Base-by-base conservation (phyloP, 1,140 invertebrate species). In the Monomorium pharaonis region DNA sequence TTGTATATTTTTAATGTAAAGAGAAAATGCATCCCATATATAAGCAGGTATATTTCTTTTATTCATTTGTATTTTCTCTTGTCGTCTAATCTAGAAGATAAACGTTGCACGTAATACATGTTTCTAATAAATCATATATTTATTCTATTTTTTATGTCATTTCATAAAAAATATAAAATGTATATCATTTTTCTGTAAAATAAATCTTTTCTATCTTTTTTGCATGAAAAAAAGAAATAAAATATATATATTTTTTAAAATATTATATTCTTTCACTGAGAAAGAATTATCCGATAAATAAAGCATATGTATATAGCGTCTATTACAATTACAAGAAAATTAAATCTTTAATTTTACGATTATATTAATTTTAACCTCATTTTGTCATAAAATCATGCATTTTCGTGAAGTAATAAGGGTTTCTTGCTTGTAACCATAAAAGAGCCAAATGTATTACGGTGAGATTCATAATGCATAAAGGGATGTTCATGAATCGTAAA, bases 391-490 rank as follows among this genome's bases (percentile, higher is more conserved):
- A 37, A 44, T 49, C n/a, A 18, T 27, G 24, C 4, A 9, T 21
- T 77, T 80, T 67, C 21, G 27, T 37, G 2, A 18, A 37, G 5
- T 9, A 30, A 14, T 51, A 44, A 9, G 30, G n/a, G 7, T 30
- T 54, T 21, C 51, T 44, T 47, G 51, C 3, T 44, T 81, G 18
- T 44, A 24, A 51, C 6, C 62, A 37, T 54, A 70, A 72, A 81
- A 72, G 24, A 24, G 12, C 37, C 24, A 58, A 83, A 72, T 30
- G 27, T 14, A 58, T 58, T 24, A 37, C 27, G 14, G 14, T 30
- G 65, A 81, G 33, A 83, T 83, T 83, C 78, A 74, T 83, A 83
- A 83, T 74, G 51, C 51, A 58, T 51, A 21, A 47, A 27, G 54
- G n/a, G 37, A 33, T 74, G 78, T 58, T 58, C 24, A n/a, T 24